Conservation (phyloP, 1,140 invertebrate species). For the Steinernema khuongi region DNA sequence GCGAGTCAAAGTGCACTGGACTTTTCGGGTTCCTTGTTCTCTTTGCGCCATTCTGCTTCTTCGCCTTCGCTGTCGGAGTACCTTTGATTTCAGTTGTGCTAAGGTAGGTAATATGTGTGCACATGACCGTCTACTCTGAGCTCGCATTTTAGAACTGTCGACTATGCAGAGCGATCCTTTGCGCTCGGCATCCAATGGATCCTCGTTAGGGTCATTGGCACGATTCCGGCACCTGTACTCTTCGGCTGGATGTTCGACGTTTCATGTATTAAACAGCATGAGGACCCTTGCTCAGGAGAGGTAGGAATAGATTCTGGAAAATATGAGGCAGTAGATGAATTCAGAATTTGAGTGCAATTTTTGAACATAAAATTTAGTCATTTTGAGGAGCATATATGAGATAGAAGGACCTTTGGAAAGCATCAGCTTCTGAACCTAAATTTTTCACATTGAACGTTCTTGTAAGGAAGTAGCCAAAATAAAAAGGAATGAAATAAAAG, state of each 20-base stretch:
- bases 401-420: too few species aligned
- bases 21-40: constrained; percentile 53
- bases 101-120: constrained; percentile 38
- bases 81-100: constrained; percentile 57
- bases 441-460: too few species aligned
- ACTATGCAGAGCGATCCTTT: constrained; percentile 55
- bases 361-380: too few species aligned
- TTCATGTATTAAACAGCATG: constrained; percentile 56
- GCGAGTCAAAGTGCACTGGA: constrained; percentile 56
- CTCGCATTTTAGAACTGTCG: constrained; percentile 51
- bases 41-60: constrained; percentile 58
- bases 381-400: too few species aligned
- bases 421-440: too few species aligned
- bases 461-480: too few species aligned
- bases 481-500: too few species aligned
- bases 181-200: constrained; percentile 59
- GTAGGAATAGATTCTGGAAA: constrained; percentile 18
- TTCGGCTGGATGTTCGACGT: constrained; percentile 59
- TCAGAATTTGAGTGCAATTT: too few species aligned
- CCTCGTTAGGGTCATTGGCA: constrained; percentile 55
- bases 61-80: constrained; percentile 56
- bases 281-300: constrained; percentile 50
- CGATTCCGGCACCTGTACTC: constrained; percentile 56
- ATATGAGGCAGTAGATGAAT: too few species aligned
- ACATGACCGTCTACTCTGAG: constrained; percentile 20